Percentiles rank a stretch among this genome's conserved stretches.
phyloP scores from a whole-genome alignment of 2,888 invertebrate genomes.

The Flabesymbios commensalis region DNA sequence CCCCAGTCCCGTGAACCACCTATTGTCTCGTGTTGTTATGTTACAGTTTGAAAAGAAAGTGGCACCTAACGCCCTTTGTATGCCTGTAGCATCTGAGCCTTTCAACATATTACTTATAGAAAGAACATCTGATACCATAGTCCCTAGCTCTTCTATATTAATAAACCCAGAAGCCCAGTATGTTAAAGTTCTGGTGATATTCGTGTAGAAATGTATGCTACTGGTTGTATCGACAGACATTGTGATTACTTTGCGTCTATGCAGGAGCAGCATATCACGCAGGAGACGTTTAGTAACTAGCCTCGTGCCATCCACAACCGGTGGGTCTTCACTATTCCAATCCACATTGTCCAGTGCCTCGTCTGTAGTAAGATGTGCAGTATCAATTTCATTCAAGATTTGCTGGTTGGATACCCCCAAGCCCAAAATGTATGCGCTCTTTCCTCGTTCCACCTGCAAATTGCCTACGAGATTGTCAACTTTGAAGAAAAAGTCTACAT shows the following conservation, averaged over 20 bases:
- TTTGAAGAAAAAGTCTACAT: not conserved
- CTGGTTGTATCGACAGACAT: no score
- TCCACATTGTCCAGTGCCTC: no score
- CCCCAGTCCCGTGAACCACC: slow-evolving; percentile 18
- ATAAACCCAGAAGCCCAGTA: slow-evolving; percentile 4
- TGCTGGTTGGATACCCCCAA: slow-evolving; percentile 14
- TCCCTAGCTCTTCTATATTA: slow-evolving; percentile 9
- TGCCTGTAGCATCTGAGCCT: slow-evolving; percentile 24
- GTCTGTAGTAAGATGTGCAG: no score
- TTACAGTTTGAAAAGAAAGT: slow-evolving; percentile 19
- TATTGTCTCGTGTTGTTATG: not conserved
- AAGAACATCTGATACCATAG: slow-evolving; percentile 17
- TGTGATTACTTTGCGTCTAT: no score
- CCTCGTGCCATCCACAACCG: no score
- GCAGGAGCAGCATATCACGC: no score
- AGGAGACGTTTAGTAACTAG: no score
- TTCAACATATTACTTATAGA: slow-evolving; percentile 15
- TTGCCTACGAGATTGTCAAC: slow-evolving; percentile 17
- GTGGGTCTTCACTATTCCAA: no score
- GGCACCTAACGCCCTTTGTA: slow-evolving; percentile 28
- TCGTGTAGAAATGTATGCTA: slow-evolving; percentile 24
- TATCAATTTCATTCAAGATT: slow-evolving; percentile 5
- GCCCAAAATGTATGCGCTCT: slow-evolving; percentile 21
- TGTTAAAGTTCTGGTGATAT: slow-evolving; percentile 11
- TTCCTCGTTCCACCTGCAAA: slow-evolving; percentile 27